These are phyloP conservation scores for Beris morrisii DNA, from an alignment of 2,888 invertebrate species.

Conservation along the genomic window DNA sequence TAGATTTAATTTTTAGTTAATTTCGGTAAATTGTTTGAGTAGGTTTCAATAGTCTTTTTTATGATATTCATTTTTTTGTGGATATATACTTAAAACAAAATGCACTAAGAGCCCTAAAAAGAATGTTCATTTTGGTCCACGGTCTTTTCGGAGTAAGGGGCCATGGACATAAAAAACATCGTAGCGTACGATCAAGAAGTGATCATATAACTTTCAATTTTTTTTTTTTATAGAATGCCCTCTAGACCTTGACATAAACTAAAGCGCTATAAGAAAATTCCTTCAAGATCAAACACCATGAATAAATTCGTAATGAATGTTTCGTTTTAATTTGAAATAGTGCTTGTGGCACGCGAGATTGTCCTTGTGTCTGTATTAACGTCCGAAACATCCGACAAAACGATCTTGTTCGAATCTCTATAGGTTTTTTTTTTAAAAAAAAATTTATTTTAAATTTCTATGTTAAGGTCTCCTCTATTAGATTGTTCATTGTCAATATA, in stretches of 20 bases:
- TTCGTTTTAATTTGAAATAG: neutral
- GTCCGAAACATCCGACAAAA: slow-evolving; percentile 16
- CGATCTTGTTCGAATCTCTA: slow-evolving; percentile 14
- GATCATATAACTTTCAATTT: no score
- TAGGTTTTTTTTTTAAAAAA: slow-evolving; percentile 1
- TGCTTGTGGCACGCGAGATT: slow-evolving; percentile 2
- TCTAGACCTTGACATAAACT: slow-evolving; percentile 6
- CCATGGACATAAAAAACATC: no score
- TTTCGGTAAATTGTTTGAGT: no score
- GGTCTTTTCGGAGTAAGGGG: no score
- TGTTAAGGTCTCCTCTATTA: slow-evolving; percentile 22
- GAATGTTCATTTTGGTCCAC: no score
- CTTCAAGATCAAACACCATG: neutral
- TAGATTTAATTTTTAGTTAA: no score
- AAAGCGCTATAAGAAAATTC: neutral
- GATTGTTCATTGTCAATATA: slow-evolving; percentile 29
- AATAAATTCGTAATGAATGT: neutral
- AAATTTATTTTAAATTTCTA: slow-evolving; percentile 13
- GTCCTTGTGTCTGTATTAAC: slow-evolving; percentile 4
- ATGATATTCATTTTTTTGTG: no score
- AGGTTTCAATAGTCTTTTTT: no score
- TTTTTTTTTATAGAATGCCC: no score
- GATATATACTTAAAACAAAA: no score
- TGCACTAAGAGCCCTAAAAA: no score
- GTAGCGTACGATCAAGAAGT: no score